phyloP scores from a whole-genome alignment of 2,113 vertebrate genomes.

The Pteropus alecto region DNA sequence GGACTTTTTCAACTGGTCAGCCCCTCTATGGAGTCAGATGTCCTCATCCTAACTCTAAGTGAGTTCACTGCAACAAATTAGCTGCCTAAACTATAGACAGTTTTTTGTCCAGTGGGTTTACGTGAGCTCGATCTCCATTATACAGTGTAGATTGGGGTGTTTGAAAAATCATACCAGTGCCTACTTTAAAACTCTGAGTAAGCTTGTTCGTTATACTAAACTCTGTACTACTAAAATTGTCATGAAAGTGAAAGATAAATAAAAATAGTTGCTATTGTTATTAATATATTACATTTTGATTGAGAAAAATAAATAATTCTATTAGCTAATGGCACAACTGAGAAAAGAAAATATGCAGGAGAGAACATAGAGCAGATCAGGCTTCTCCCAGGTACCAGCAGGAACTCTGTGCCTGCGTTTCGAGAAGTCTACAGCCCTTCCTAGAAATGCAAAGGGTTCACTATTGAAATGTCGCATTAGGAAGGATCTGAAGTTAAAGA shows the following conservation, averaged over 20 bases:
- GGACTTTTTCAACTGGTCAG: conserved; percentile 30
- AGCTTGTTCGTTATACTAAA: neutral
- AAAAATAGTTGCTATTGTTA: neutral
- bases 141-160: neutral
- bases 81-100: neutral
- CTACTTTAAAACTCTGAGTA: neutral
- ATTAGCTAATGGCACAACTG: neutral
- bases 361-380: neutral
- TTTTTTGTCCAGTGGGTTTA: neutral
- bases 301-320: neutral
- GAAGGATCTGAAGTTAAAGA: neutral
- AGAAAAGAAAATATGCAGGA: conserved; percentile 27
- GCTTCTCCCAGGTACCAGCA: neutral
- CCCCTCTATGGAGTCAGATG: conserved; percentile 26
- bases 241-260: neutral
- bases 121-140: neutral
- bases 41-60: conserved; percentile 11
- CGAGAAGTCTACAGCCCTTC: neutral
- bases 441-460: neutral
- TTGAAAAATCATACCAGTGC: conserved; percentile 13
- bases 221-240: neutral
- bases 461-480: neutral
- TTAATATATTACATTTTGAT: neutral
- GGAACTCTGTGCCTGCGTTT: neutral
- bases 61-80: conserved; percentile 10